Base-by-base conservation (phyloP, 2,888 invertebrate genomes). In the Leucania comma region DNA sequence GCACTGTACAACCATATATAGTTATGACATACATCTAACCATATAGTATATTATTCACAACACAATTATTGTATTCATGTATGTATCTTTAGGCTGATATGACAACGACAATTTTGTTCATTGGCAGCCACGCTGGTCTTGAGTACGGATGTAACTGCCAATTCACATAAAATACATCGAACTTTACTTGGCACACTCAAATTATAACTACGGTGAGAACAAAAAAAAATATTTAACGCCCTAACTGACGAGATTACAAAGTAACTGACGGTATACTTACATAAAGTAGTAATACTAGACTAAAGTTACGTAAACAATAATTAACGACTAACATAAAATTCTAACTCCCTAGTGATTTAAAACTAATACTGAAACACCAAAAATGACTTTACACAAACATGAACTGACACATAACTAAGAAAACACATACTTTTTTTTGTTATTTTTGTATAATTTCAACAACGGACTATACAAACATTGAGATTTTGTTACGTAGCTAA, bases 241-340 rank as follows among this genome's bases (percentile, higher is more conserved):
- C 64, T 71, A 76, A 72, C 81, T 86, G 87, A 89, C 90, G 85
- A 90, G 83, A 88, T 77, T 78, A 85, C 67, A 89, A 89, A 91
- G 85, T 90, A 93, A 92, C 88, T 89, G 91, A 90, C 74, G 88
- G 90, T 93, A 90, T 88, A 86, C 92, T 93, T 92, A 93, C 86
- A 90, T 87, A 89, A 92, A 92, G 88, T 86, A 92, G 88, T 86
- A 90, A 90, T 86, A 80, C 92, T 93, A 93, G 83, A 86, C 86
- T 91, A 90, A 90, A 84, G 83, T 90, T 90, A 93, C 86, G 90
- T 94, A 94, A 93, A 94, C 90, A 94, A 90, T 93, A 95, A 94
- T 92, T 94, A 95, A 94, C 93, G 87, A 92, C 94, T 95, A 94
- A 95, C 92, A 94, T 93, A 94, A 95, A 93, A 92, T 87, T 91